Conservation (phyloP, 2,797 vertebrate species). For the Phylloscopus collybita region DNA sequence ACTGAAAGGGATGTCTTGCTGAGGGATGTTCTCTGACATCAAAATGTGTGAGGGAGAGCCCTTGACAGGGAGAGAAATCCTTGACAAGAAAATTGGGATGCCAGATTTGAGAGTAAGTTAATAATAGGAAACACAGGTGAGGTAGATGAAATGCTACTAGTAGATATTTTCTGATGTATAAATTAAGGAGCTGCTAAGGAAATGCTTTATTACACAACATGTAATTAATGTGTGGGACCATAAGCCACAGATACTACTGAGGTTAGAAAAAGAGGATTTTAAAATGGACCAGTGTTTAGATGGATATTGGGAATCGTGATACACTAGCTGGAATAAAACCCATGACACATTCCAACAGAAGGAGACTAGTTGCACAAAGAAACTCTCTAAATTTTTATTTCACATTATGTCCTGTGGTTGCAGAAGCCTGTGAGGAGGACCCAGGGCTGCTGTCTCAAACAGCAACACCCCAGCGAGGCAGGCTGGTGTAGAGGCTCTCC, state of each 20-base stretch:
- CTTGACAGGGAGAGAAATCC: background rate
- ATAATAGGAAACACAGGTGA: background rate
- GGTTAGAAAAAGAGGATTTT: slow-evolving; percentile 5
- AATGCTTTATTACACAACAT: slow-evolving; percentile 15
- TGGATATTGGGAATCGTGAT: background rate
- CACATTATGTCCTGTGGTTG: background rate
- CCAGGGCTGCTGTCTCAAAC: background rate
- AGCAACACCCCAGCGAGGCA: rapidly evolving
- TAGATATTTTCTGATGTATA: background rate
- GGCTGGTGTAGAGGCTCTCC: background rate
- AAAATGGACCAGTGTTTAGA: background rate
- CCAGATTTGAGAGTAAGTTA: slow-evolving; percentile 1
- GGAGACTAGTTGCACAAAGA: background rate
- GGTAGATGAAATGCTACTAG: background rate
- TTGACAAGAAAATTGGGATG: background rate
- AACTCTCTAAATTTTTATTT: background rate
- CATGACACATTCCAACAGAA: background rate
- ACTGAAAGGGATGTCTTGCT: background rate
- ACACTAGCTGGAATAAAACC: background rate
- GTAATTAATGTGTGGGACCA: slow-evolving; percentile 19
- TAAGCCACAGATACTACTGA: slow-evolving; percentile 42
- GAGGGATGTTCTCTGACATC: background rate
- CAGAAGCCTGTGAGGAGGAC: background rate
- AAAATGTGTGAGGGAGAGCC: background rate
- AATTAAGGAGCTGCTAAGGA: slow-evolving; percentile 45